Base-by-base conservation (phyloP, 2,888 invertebrate genomes). In the Scelioninae gen. 2 region DNA sequence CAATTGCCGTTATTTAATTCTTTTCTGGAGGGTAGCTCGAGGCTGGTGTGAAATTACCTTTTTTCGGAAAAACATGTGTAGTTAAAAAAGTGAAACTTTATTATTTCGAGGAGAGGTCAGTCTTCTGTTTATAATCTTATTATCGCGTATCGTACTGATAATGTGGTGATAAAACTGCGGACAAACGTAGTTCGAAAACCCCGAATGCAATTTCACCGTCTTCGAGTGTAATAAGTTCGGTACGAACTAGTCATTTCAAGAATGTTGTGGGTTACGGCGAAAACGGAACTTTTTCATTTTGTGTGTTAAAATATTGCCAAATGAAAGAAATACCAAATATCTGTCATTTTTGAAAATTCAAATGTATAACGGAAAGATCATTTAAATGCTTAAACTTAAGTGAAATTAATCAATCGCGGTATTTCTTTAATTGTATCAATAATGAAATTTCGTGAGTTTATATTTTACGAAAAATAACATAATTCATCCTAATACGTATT, bases 1-100 rank as follows among this genome's bases (percentile, higher is more conserved):
- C 33, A 33, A 33, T 50, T 46, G 46, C 46, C 46, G 28, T 46
- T 46, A 46, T 28, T 46, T 46, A 46, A 46, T 46, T 28, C 46
- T 46, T 46, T 46, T 46, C 6, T 15, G 10, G 33, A 33, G 50
- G 33, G 19, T 33, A 50, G 19, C 50, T 18, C 19, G 50, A n/a
- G 22, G 19, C 46, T 15, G 19, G 33, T n/a, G 48, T 16, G 33
- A 15, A 48, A 43, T 43, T 19, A 43, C 18, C 43, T 39, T 39
- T 39, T 43, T 19, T 39, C 16, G 15, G 37, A 19, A 43, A 43
- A 43, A 43, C 19, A 11, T 43, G 15, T 19, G n/a, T 10, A n/a
- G 11, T 1, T 16, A 43, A 18, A 43, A 43, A 11, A 45, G 6
- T 13, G 25, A 46, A 46, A 28, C 46, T 46, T 46, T 43, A 43